Base-by-base conservation (phyloP, 2,797 vertebrate genomes). In the Poeciliopsis infans region DNA sequence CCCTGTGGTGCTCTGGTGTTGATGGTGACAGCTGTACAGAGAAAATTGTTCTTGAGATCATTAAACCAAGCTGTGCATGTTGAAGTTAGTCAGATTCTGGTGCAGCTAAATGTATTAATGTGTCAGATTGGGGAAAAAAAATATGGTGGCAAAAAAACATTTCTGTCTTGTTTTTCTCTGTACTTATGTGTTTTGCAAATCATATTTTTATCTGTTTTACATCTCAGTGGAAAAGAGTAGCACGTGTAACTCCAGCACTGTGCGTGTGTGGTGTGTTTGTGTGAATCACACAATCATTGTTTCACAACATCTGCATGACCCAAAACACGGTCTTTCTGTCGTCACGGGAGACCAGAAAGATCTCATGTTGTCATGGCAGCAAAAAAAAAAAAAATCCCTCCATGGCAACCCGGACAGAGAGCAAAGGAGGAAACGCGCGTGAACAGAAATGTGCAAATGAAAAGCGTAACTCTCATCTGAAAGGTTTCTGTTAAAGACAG, bases 281-380 rank as follows among this genome's bases (percentile, higher is more conserved):
- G 81, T 87, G 84, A 73, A 79, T 86, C 79, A 76, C 68, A 28
- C 64, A 59, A 47, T 82, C 76, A 68, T 33, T 18, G 43, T 53
- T 87, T 78, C 69, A 68, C 74, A 86, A 72, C 80, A 83, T 86
- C 78, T 49, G 51, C 79, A 77, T 86, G 79, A 81, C 66, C 59
- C 18, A 57, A 76, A 69, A 75, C 36, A 0, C 77, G 64, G 55
- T 77, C 88, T 80, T 76, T 13, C 79, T 77, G 81, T 92, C 49
- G 83, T 89, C 86, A 92, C 49, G 85, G 86, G 83, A 84, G 78
- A 90, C 88, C 89, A 87, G 82, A 91, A 86, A 85, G 85, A 88
- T 79, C 75, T 83, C 80, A 79, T 0, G 90, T 94, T 92, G 94
- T 93, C 93, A 93, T 92, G 90, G 92, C 84, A 93, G 92, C 92